Base-by-base conservation (phyloP, 2,797 vertebrate species). In the Myotis planiceps region DNA sequence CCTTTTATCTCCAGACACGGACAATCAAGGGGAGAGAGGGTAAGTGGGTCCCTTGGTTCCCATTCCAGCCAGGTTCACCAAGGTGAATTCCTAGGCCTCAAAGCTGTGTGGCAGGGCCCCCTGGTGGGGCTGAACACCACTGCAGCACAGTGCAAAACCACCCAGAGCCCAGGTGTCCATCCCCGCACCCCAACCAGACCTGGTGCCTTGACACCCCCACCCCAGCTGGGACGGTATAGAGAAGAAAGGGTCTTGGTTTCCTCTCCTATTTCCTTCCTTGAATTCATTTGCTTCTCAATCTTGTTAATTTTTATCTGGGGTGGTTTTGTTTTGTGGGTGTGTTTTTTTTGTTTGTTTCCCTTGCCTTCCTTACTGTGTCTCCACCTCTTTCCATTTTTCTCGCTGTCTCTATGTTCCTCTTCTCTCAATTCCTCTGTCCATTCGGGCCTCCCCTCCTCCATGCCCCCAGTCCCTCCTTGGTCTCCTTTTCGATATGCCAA, bases 401-500 rank as follows among this genome's bases (percentile, higher is more conserved):
- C 9, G 1, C 94, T 63, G 74, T 97, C 80, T 96, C 90, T 69
- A 47, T 96, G 95, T 93, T 82, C 74, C 72, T 97, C 75, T 83
- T 60, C 89, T 86, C 92, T 96, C 81, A 29, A 75, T 84, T 95
- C 95, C 69, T 90, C 84, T 93, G 92, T 97, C 96, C 92, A 94
- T 94, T 94, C 0, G 75, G 97, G 95, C 96, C 94, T 93, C 94
- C 92, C 81, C 51, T 88, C 76, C 60, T 55, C 42, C 19, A 45
- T 4, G 27, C 49, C 34, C 65, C 75, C 75, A 39, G 21, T 68
- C 80, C 92, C 86, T 86, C 96, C 92, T 96, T 75, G 93, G 96
- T 97, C 97, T 96, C 97, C 97, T 97, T 97, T 98, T 98, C 98
- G 96, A 98, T 98, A 98, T 98, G 98, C 98, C 98, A 98, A 98